A percentile compares a stretch with the other conserved stretches of the same genome.
Evolutionary conservation across 2,113 vertebrate species (phyloP).

Genomic region (Daboia siamensis): DNA sequence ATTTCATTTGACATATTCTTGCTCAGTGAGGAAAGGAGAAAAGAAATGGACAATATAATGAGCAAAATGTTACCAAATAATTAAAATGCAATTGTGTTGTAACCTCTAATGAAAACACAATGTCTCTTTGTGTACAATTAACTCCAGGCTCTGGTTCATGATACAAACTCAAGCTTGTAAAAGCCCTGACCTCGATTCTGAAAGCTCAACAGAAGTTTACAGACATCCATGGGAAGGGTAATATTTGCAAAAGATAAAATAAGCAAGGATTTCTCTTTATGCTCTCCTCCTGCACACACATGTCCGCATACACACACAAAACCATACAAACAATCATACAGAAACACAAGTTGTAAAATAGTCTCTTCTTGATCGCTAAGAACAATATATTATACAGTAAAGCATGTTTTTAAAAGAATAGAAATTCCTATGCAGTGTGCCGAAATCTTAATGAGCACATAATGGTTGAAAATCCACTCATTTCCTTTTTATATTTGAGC

Average conservation of each 20-base stretch:
- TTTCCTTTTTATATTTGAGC: neutral
- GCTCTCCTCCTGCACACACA: slow-evolving; percentile 15
- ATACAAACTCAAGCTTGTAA: slow-evolving; percentile 66
- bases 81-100: slow-evolving; percentile 69
- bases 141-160: slow-evolving; percentile 66
- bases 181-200: slow-evolving; percentile 67
- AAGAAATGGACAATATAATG: slow-evolving; percentile 50
- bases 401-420: neutral
- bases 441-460: slow-evolving; percentile 40
- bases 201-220: slow-evolving; percentile 58
- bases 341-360: slow-evolving; percentile 57
- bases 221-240: slow-evolving; percentile 50
- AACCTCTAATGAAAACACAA: slow-evolving; percentile 66
- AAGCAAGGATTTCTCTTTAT: slow-evolving; percentile 37
- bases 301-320: neutral
- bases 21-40: slow-evolving; percentile 45
- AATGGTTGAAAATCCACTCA: slow-evolving; percentile 29
- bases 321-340: slow-evolving; percentile 23
- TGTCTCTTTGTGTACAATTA: slow-evolving; percentile 70
- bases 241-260: slow-evolving; percentile 43
- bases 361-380: slow-evolving; percentile 36
- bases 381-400: slow-evolving; percentile 44
- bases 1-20: neutral
- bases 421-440: slow-evolving; percentile 28
- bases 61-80: slow-evolving; percentile 65